Conservation (phyloP, 2,797 vertebrate genomes). For the Amphiprion clarkii region DNA sequence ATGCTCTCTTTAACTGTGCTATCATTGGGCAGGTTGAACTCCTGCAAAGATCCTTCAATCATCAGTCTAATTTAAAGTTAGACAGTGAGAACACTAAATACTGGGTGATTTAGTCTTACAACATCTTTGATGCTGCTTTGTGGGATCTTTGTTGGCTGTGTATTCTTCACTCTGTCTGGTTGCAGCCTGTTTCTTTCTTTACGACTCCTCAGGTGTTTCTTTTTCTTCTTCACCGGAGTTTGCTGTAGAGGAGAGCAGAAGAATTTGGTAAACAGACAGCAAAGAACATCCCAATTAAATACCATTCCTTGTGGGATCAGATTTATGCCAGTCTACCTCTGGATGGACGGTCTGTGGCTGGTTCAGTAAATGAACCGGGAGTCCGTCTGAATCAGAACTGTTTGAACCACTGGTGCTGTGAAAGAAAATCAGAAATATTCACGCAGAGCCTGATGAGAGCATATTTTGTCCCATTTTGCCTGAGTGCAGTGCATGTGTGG, state of each 20-base stretch:
- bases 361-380: conserved; percentile 82
- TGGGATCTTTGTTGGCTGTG: conserved; percentile 46
- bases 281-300: not conserved
- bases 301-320: not conserved
- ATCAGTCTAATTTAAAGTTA: conserved; percentile 9
- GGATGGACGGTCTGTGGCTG: conserved; percentile 51
- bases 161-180: conserved; percentile 50
- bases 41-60: conserved; percentile 59
- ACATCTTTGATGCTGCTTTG: conserved; percentile 40
- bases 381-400: conserved; percentile 90
- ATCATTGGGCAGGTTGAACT: conserved; percentile 44
- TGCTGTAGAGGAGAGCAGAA: conserved; percentile 49
- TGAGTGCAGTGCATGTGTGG: not conserved
- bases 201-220: conserved; percentile 79
- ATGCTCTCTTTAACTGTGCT: conserved; percentile 33
- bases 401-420: conserved; percentile 94
- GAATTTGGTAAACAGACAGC: not conserved
- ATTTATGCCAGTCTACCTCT: conserved; percentile 51
- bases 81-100: not conserved
- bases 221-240: conserved; percentile 72
- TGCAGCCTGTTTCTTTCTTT: conserved; percentile 84
- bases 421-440: conserved; percentile 39
- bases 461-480: not conserved
- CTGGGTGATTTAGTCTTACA: conserved; percentile 11
- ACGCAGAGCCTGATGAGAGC: not conserved